Evolutionary conservation across 2,888 invertebrate genomes (phyloP).

Genomic region (Leptarthrus brevirostris): DNA sequence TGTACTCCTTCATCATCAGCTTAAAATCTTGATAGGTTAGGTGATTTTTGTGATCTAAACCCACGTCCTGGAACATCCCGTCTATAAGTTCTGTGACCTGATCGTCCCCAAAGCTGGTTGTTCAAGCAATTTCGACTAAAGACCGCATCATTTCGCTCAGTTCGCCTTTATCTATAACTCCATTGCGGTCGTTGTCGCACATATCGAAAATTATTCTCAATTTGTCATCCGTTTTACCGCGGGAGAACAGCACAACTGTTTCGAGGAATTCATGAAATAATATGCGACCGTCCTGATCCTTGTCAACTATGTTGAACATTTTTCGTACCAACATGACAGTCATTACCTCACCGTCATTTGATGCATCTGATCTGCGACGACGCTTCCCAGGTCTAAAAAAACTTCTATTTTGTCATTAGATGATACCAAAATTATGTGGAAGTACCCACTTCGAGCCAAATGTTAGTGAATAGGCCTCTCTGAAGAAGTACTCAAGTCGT

Average conservation of each 20-base stretch:
- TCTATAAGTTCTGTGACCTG: slow-evolving; percentile 93
- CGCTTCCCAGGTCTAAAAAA: slow-evolving; percentile 81
- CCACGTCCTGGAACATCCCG: slow-evolving; percentile 94
- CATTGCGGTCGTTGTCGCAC: slow-evolving; percentile 95
- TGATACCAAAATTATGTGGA: too few relatives aligned
- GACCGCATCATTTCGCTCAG: slow-evolving; percentile 93
- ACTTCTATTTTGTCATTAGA: too few relatives aligned
- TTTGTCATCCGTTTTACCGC: slow-evolving; percentile 93
- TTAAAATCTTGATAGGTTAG: slow-evolving; percentile 93
- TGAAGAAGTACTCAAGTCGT: slow-evolving; percentile 93
- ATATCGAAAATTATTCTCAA: slow-evolving; percentile 95
- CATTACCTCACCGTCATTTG: slow-evolving; percentile 83
- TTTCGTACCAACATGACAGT: slow-evolving; percentile 95
- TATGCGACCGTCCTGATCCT: slow-evolving; percentile 91
- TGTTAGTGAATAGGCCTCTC: slow-evolving; percentile 94
- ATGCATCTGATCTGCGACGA: slow-evolving; percentile 77
- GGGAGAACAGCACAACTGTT: slow-evolving; percentile 90
- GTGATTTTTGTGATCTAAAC: slow-evolving; percentile 89
- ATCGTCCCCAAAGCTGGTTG: slow-evolving; percentile 88
- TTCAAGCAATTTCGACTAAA: slow-evolving; percentile 91
- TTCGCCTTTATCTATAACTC: slow-evolving; percentile 93
- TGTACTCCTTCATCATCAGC: slow-evolving; percentile 96
- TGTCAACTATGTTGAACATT: slow-evolving; percentile 98
- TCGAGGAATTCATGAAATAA: slow-evolving; percentile 96
- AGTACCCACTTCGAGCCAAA: slow-evolving; percentile 76